phyloP scores from a whole-genome alignment of 2,797 vertebrate genomes.

The Tarsius wallacei region DNA sequence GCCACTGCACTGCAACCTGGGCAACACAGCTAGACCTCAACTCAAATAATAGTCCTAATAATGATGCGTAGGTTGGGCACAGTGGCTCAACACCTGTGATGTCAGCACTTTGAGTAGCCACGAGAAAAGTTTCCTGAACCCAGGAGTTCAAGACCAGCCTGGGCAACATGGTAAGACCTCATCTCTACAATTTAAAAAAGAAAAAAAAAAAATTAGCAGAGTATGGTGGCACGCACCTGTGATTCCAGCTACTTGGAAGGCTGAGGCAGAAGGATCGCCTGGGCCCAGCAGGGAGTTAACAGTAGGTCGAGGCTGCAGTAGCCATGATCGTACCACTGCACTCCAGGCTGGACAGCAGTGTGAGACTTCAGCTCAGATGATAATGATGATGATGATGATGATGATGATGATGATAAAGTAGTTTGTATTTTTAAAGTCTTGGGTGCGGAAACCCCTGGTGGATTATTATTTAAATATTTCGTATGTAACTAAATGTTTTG shows the following conservation, averaged over 20 bases:
- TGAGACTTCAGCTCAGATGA: background rate
- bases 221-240: background rate
- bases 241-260: background rate
- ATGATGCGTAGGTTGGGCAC: background rate
- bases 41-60: background rate
- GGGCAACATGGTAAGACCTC: background rate
- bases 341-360: background rate
- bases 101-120: background rate
- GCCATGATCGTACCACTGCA: background rate
- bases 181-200: background rate
- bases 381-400: too few species aligned
- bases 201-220: background rate
- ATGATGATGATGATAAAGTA: too few species aligned
- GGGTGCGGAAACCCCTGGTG: background rate
- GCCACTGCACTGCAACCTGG: background rate
- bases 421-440: background rate
- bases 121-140: background rate
- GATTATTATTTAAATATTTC: constrained; percentile 25
- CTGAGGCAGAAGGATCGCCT: background rate
- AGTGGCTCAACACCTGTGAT: background rate
- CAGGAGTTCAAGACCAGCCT: background rate
- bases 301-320: background rate
- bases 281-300: background rate
- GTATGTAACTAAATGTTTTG: background rate
- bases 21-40: background rate